Evolutionary conservation across 92 coral and sea anemone genomes (phyloP).

Genomic region (Porites rus): DNA sequence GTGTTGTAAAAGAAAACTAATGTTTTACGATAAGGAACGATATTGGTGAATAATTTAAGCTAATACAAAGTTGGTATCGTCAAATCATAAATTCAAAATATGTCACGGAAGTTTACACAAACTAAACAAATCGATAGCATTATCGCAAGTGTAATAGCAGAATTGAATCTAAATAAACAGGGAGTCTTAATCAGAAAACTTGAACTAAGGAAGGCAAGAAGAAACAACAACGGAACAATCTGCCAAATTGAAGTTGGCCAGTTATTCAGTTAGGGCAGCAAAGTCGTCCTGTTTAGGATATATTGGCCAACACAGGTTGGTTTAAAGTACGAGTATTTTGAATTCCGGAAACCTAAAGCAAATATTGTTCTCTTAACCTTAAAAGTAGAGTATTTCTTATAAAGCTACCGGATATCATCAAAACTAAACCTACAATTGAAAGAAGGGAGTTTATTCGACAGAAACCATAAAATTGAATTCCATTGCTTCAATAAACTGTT

Average conservation of each 20-base stretch:
- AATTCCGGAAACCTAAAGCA: constrained; percentile 48
- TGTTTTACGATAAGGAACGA: constrained; percentile 28
- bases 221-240: neutral
- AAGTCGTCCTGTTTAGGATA: constrained; percentile 27
- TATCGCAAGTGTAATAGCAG: constrained; percentile 49
- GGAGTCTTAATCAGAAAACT: neutral
- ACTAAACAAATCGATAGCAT: constrained; percentile 62
- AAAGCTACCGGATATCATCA: constrained; percentile 51
- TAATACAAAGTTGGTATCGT: constrained; percentile 48
- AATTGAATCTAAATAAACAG: constrained; percentile 53
- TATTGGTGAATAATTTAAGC: constrained; percentile 29
- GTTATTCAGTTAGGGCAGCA: neutral
- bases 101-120: constrained; percentile 62
- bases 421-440: constrained; percentile 17
- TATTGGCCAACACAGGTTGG: constrained; percentile 38
- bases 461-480: neutral
- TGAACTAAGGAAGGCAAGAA: neutral
- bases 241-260: neutral
- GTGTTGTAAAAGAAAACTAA: constrained; percentile 31
- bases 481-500: neutral
- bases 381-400: constrained; percentile 35
- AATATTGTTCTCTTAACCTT: constrained; percentile 38
- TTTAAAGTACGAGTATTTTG: constrained; percentile 29
- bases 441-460: constrained; percentile 15
- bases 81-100: constrained; percentile 57